Percentiles rank a stretch among this genome's conserved stretches.
Conservation (phyloP, 1,140 invertebrate species). For the Pseudomyrmex sp. region DNA sequence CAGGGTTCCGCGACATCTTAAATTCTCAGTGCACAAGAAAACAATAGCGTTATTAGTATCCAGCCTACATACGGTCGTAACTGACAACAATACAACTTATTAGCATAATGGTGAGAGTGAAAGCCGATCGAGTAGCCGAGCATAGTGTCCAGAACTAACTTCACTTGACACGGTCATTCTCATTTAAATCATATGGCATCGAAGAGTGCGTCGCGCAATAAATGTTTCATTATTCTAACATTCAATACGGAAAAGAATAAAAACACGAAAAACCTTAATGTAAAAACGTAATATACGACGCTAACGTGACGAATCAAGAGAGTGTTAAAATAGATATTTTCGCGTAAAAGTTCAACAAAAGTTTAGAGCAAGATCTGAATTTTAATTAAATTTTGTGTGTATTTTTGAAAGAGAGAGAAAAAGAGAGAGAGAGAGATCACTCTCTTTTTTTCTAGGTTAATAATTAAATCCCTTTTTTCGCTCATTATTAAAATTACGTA, state of each 20-base stretch:
- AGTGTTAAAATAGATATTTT: constrained; percentile 26
- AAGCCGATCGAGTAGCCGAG: constrained; percentile 53
- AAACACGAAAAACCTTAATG: background rate
- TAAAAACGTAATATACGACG: constrained; percentile 3
- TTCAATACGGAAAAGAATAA: constrained; percentile 25
- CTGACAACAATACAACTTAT: constrained; percentile 60
- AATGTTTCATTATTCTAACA: constrained; percentile 31
- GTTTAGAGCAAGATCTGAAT: background rate
- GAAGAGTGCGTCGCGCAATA: constrained; percentile 32
- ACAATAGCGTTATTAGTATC: constrained; percentile 40
- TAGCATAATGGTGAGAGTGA: constrained; percentile 68
- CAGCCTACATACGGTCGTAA: constrained; percentile 32
- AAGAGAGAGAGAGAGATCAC: too few relatives aligned
- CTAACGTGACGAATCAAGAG: background rate
- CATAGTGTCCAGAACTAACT: constrained; percentile 42
- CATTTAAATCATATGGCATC: constrained; percentile 60
- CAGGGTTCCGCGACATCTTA: background rate
- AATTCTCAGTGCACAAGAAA: constrained; percentile 40
- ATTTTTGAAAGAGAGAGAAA: background rate
- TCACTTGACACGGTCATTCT: constrained; percentile 60
- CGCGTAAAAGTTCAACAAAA: background rate
- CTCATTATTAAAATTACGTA: too few relatives aligned
- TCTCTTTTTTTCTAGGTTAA: too few relatives aligned
- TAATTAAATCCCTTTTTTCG: too few relatives aligned
- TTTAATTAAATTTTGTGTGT: background rate